phyloP scores from a whole-genome alignment of 2,113 vertebrate genomes.

The Platycercus adscitus region DNA sequence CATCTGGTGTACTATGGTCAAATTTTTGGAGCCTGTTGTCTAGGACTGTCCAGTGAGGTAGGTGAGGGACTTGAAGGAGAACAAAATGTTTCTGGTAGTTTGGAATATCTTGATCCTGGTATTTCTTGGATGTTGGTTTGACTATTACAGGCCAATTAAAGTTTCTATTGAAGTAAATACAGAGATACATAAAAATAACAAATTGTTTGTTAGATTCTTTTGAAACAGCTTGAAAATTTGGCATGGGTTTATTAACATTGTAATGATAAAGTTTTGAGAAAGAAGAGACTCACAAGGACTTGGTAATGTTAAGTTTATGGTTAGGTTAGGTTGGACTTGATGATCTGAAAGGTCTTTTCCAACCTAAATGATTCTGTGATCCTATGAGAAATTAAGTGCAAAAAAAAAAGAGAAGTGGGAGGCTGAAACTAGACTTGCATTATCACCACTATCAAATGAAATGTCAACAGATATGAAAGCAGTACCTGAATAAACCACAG shows the following conservation, averaged over 20 bases:
- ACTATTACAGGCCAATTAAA: background rate
- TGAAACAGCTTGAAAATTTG: background rate
- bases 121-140: background rate
- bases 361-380: too few species aligned
- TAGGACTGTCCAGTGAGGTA: background rate
- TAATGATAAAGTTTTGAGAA: background rate
- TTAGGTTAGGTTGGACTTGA: too few species aligned
- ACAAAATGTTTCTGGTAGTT: background rate
- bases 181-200: background rate
- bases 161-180: background rate
- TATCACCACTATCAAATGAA: background rate
- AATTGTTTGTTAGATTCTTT: background rate
- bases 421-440: background rate
- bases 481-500: background rate
- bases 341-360: too few species aligned
- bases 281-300: background rate
- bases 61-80: background rate
- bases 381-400: too few species aligned
- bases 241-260: background rate
- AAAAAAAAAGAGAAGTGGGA: background rate
- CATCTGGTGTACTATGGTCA: background rate
- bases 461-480: background rate
- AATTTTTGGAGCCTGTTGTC: background rate
- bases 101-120: background rate
- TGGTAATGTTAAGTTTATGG: too few species aligned